Evolutionary conservation across 2,113 vertebrate genomes (phyloP).

Genomic region (Natator depressus): DNA sequence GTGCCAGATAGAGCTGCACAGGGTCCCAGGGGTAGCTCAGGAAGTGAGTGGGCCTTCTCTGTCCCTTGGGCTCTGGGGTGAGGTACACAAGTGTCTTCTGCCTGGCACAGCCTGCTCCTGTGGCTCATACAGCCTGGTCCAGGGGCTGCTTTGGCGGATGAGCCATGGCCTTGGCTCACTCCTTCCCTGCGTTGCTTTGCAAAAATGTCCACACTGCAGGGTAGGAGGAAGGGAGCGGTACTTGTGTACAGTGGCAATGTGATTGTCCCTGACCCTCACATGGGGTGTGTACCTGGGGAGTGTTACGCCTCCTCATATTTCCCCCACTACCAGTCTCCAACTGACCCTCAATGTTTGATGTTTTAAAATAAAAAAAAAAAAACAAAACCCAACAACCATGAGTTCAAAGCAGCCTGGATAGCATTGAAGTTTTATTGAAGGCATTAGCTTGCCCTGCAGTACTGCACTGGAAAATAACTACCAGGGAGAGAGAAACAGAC

Average conservation of each 20-base stretch:
- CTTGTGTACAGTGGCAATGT: not conserved
- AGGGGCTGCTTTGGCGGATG: not conserved
- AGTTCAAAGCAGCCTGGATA: not conserved
- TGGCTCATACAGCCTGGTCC: not conserved
- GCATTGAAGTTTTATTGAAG: constrained; percentile 9
- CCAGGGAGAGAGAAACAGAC: not conserved
- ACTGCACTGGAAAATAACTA: not conserved
- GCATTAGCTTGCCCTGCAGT: constrained; percentile 23
- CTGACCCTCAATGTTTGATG: not conserved
- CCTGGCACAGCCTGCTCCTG: not conserved
- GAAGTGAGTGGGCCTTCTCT: not conserved
- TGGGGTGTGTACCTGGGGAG: not conserved
- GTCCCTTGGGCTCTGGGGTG: not conserved
- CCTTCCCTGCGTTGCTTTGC: not conserved
- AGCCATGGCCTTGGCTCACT: not conserved
- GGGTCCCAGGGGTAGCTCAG: not conserved
- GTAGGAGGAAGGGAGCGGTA: not conserved
- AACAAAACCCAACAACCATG: too few relatives aligned
- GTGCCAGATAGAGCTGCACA: not conserved
- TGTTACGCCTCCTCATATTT: not conserved
- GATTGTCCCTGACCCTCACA: not conserved
- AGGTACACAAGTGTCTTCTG: not conserved
- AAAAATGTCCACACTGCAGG: not conserved
- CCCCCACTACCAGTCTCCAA: not conserved
- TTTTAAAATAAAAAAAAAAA: not conserved